These are phyloP conservation scores for Strigamia transsilvanica DNA, from an alignment of 2,888 invertebrate genomes.

Conservation along the genomic window DNA sequence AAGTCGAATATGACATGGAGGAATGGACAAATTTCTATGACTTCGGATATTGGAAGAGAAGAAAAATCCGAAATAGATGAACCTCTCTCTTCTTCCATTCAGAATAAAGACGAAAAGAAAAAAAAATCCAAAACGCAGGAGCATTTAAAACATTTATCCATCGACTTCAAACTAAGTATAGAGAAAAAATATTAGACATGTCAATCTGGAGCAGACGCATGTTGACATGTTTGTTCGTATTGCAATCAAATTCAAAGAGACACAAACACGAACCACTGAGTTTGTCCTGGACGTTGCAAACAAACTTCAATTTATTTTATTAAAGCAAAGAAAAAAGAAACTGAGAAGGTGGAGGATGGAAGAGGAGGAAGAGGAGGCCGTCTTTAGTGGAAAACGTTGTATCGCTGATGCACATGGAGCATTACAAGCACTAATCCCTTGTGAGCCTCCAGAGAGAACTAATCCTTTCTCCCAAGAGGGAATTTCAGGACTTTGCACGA, in stretches of 20 bases:
- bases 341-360: neutral
- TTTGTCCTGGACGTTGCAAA: neutral
- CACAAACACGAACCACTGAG: slow-evolving; percentile 16
- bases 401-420: slow-evolving; percentile 38
- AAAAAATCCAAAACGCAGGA: neutral
- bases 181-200: slow-evolving; percentile 49
- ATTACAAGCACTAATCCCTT: slow-evolving; percentile 34
- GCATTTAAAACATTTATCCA: slow-evolving; percentile 35
- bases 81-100: neutral
- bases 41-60: slow-evolving; percentile 12
- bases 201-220: slow-evolving; percentile 36
- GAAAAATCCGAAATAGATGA: slow-evolving; percentile 2
- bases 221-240: slow-evolving; percentile 29
- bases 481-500: slow-evolving; percentile 32
- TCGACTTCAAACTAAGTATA: slow-evolving; percentile 5
- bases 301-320: neutral
- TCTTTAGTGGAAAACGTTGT: slow-evolving; percentile 35
- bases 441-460: slow-evolving; percentile 38
- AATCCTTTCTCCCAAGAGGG: slow-evolving; percentile 35
- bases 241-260: slow-evolving; percentile 20
- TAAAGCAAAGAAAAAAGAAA: neutral
- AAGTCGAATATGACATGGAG: slow-evolving; percentile 23
- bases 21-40: slow-evolving; percentile 27
- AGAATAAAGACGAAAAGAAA: neutral
- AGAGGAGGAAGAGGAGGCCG: neutral